A percentile compares a stretch with the other conserved stretches of the same genome.
Conservation (phyloP, 2,113 vertebrate species). For the Todiramphus saurophagus region DNA sequence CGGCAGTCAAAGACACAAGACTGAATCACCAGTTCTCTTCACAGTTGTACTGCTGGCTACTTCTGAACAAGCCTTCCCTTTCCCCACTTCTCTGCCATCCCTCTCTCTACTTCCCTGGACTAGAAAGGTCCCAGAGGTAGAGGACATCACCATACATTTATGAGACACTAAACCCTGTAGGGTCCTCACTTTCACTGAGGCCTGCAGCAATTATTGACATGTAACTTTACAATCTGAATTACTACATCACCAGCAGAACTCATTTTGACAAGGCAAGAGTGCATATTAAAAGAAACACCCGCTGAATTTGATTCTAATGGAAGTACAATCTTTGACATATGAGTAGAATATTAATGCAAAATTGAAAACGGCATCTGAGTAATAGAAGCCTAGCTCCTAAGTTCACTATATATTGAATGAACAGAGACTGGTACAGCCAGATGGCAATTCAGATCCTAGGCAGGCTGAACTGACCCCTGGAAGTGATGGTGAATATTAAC, state of each 20-base stretch:
- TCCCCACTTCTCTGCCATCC: not conserved
- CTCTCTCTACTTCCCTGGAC: not conserved
- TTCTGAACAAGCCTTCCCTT: not conserved
- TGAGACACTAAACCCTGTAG: not conserved
- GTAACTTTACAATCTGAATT: not conserved
- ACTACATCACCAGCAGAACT: not conserved
- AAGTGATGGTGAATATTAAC: conserved; percentile 71
- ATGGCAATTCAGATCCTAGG: conserved; percentile 56
- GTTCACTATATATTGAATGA: conserved; percentile 17
- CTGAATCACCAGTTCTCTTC: not conserved
- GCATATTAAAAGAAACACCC: not conserved
- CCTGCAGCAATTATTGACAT: not conserved
- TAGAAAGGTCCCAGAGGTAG: not conserved
- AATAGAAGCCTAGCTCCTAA: not conserved
- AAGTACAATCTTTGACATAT: conserved; percentile 72
- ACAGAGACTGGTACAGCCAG: conserved; percentile 45
- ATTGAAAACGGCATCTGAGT: not conserved
- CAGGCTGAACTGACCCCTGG: conserved; percentile 49
- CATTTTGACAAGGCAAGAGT: conserved; percentile 30
- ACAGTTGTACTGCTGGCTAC: not conserved
- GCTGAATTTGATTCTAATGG: conserved; percentile 60
- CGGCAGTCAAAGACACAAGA: not conserved
- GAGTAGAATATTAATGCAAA: conserved; percentile 70
- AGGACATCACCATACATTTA: not conserved
- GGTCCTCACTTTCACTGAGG: not conserved